Base-by-base conservation (phyloP, 35 echinoderm and acorn worm species). In the Stichopus chloronotus region DNA sequence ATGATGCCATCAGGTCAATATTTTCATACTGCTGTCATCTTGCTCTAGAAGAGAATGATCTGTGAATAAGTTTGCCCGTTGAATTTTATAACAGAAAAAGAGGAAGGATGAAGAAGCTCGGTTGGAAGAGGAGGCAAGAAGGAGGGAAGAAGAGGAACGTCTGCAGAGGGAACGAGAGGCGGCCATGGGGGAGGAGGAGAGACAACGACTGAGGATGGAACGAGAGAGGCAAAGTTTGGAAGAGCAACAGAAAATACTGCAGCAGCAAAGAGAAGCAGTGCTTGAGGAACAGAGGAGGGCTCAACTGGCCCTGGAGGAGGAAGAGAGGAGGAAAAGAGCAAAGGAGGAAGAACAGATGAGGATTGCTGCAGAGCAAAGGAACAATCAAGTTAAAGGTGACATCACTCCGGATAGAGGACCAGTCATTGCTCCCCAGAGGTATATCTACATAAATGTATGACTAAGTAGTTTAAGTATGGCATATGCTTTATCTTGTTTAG, bases 221-320 rank as follows among this genome's bases (percentile, higher is more conserved):
- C 63, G 81, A 25, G 94, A 96, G 25, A 94, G 83, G 69, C 52
- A 84, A 23, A 56, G 82, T 63, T 79, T 92, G 53, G 94, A 94
- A 58, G 92, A 98, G 83, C 96, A 98, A 63, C 93, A 96, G 90
- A 92, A 72, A 52, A 71, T 94, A 20, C 23, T 98, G 25, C 94
- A 98, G 23, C 92, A 95, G 76, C 94, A 95, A 76, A 94, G 85
- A 59, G 74, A 20, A 61, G 94, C 93, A 6, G 63, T 98, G 43
- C 52, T 94, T 11, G 77, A 96, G 25, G 88, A 95, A 71, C 25
- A 88, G 65, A 56, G 86, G 63, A 77, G 74, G 52, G 58, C 72
- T 20, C 59, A 94, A 63, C 80, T 91, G 7, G 84, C 93, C 8
- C 13, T 56, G 78, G 79, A 88, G 88, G 59, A 90, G 19, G 91